A percentile compares a stretch with the other conserved stretches of the same genome.
These are phyloP conservation scores for Drosophila ochracea DNA, from an alignment of 2,888 invertebrate species.

Conservation along the genomic window DNA sequence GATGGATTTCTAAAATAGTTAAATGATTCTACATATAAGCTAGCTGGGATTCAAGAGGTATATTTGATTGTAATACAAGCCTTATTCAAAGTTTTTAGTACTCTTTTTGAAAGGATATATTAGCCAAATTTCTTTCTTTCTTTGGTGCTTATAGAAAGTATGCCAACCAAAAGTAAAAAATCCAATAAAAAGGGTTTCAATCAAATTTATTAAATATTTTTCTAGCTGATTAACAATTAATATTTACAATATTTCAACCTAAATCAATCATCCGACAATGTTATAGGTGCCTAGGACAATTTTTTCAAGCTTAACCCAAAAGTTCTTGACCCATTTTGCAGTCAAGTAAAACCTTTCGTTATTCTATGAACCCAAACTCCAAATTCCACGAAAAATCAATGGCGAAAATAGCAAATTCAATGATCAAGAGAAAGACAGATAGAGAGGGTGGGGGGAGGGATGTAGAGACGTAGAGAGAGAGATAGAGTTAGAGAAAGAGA, in stretches of 20 bases:
- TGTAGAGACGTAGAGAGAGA: too few species aligned
- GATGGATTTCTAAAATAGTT: background rate
- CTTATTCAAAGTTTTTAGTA: background rate
- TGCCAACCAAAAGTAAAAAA: background rate
- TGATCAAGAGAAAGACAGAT: background rate
- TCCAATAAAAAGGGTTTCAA: background rate
- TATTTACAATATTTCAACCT: background rate
- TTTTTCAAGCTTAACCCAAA: background rate
- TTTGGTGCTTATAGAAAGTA: background rate
- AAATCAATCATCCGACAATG: constrained; percentile 6
- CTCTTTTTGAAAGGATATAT: background rate
- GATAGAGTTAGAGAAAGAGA: background rate
- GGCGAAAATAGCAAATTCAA: constrained; percentile 4
- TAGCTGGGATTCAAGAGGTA: background rate
- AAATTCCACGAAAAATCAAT: constrained; percentile 44
- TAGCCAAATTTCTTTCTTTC: background rate
- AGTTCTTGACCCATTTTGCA: background rate
- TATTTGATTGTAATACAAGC: background rate
- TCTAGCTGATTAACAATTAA: constrained; percentile 13
- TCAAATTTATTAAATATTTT: constrained; percentile 16
- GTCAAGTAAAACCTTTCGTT: background rate
- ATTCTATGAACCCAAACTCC: background rate
- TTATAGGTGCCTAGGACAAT: background rate
- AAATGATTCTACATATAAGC: background rate
- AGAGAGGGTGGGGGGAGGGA: background rate